Percentiles rank a stretch among this genome's conserved stretches.
Evolutionary conservation across 2,888 invertebrate species (phyloP).

Genomic region (Lepidonotus clava): DNA sequence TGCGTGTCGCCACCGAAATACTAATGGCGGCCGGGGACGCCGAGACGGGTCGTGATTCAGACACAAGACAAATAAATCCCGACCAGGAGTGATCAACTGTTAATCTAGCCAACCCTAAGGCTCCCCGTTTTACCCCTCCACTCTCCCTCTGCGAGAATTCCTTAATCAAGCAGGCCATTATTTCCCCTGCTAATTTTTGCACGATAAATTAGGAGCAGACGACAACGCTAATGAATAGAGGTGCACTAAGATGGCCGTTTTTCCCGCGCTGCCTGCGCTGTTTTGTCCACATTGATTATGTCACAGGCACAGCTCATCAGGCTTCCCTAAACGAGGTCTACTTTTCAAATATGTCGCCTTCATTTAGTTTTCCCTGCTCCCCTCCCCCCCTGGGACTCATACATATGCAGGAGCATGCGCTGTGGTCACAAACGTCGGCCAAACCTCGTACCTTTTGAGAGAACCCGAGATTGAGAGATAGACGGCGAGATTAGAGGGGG

Average conservation of each 20-base stretch:
- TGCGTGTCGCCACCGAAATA: slow-evolving; percentile 30
- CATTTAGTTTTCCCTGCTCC: slow-evolving; percentile 11
- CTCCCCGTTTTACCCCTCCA: neutral
- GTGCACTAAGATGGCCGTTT: neutral
- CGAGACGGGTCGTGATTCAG: slow-evolving; percentile 26
- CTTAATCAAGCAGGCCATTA: slow-evolving; percentile 18
- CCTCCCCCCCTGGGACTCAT: neutral
- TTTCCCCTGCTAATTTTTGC: slow-evolving; percentile 14
- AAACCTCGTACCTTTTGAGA: slow-evolving; percentile 25
- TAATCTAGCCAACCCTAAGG: neutral
- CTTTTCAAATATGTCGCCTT: neutral
- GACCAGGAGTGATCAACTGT: slow-evolving; percentile 39
- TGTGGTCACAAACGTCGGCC: slow-evolving; percentile 7
- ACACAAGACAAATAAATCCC: slow-evolving; percentile 44
- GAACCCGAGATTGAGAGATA: slow-evolving; percentile 32
- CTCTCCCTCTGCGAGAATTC: neutral
- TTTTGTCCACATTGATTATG: slow-evolving; percentile 24
- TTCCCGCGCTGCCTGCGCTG: slow-evolving; percentile 6
- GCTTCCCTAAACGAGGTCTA: neutral
- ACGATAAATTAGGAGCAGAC: neutral
- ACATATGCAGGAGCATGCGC: slow-evolving; percentile 36
- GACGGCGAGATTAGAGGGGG: slow-evolving; percentile 26
- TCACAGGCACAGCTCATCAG: slow-evolving; percentile 14
- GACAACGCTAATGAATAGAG: slow-evolving; percentile 12
- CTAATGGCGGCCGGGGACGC: slow-evolving; percentile 32